These are phyloP conservation scores for Pristionchus japonicus DNA, from an alignment of 2,888 invertebrate species.

Conservation along the genomic window DNA sequence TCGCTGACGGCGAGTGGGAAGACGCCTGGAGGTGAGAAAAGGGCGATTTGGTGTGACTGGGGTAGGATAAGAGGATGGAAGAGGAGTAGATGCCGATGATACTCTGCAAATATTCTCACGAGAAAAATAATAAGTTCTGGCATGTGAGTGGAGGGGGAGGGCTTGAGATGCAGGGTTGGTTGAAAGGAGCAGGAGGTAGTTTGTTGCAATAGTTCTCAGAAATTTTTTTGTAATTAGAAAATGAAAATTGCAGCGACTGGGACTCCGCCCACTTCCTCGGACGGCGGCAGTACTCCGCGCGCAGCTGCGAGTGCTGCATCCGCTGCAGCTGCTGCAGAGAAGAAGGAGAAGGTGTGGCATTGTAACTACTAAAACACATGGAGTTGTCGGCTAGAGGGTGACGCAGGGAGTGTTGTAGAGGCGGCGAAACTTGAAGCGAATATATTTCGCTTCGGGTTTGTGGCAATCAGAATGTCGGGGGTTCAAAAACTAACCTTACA, in stretches of 20 bases:
- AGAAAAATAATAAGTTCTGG: too few species aligned
- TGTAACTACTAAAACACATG: background rate
- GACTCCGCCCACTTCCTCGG: background rate
- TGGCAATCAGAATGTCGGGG: too few species aligned
- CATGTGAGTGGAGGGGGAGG: too few species aligned
- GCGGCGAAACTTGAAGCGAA: background rate
- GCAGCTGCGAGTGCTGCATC: background rate
- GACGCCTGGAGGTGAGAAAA: background rate
- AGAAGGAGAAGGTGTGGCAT: background rate
- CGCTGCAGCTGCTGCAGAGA: background rate
- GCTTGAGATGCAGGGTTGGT: too few species aligned
- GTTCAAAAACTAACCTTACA: too few species aligned
- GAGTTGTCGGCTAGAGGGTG: background rate
- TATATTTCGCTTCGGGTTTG: too few species aligned
- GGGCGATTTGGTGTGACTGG: background rate
- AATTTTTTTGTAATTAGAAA: too few species aligned
- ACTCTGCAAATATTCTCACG: too few species aligned
- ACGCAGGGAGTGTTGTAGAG: background rate
- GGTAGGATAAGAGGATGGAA: too few species aligned
- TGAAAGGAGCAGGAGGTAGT: too few species aligned
- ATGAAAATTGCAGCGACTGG: background rate
- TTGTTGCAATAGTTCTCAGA: too few species aligned
- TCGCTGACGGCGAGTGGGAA: background rate
- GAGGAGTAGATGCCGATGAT: too few species aligned
- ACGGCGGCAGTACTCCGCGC: background rate